These are phyloP conservation scores for Eriosoma lanigerum DNA, from an alignment of 1,140 invertebrate genomes.

Conservation along the genomic window DNA sequence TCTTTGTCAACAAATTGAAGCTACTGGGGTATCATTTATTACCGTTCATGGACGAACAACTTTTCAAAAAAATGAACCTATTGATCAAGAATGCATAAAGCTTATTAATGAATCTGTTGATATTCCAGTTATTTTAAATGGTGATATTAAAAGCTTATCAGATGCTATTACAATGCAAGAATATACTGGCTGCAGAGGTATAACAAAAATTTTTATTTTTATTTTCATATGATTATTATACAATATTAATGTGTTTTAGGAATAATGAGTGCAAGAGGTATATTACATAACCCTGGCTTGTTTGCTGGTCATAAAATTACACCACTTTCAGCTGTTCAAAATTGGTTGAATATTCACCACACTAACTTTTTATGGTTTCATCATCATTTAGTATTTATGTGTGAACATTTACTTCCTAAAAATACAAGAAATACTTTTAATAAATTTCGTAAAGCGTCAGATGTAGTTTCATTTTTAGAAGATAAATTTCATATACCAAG, in stretches of 20 bases:
- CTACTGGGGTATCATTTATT: slow-evolving; percentile 82
- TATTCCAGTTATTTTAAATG: slow-evolving; percentile 89
- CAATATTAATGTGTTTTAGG: slow-evolving; percentile 59
- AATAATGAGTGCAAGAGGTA: slow-evolving; percentile 85
- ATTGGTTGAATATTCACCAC: slow-evolving; percentile 79
- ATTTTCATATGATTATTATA: background rate
- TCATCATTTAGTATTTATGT: slow-evolving; percentile 92
- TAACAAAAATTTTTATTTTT: background rate
- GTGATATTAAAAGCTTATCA: slow-evolving; percentile 74
- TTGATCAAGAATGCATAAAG: slow-evolving; percentile 73
- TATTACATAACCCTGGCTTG: slow-evolving; percentile 88
- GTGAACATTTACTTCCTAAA: slow-evolving; percentile 75
- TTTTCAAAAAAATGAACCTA: slow-evolving; percentile 76
- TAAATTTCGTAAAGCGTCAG: slow-evolving; percentile 27
- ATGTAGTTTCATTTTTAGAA: slow-evolving; percentile 49
- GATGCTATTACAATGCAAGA: slow-evolving; percentile 70
- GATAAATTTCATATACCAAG: slow-evolving; percentile 19
- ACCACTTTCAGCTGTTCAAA: slow-evolving; percentile 74
- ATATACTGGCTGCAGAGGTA: slow-evolving; percentile 73
- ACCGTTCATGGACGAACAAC: slow-evolving; percentile 87
- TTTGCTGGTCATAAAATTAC: slow-evolving; percentile 73
- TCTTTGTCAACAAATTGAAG: slow-evolving; percentile 77
- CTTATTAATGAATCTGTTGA: slow-evolving; percentile 71
- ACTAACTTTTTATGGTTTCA: slow-evolving; percentile 81
- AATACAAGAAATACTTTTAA: slow-evolving; percentile 59